Conservation (phyloP, 2,113 vertebrate species). For the Pelobates fuscus region DNA sequence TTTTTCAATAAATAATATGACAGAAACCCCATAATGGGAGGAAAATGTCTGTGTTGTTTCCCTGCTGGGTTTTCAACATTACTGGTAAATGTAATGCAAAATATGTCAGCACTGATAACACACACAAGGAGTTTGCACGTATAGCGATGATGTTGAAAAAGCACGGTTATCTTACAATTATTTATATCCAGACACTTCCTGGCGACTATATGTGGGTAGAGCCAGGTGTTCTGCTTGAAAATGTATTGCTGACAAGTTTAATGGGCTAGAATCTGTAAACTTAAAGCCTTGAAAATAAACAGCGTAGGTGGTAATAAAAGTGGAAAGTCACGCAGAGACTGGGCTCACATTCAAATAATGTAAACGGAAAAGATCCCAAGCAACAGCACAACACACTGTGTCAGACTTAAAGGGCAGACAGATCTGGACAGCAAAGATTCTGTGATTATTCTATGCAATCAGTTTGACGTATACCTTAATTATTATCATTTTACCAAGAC, state of each 20-base stretch:
- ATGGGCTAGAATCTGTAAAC: neutral
- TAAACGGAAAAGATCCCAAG: too few species aligned
- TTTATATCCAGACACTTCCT: constrained; percentile 16
- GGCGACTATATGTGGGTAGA: neutral
- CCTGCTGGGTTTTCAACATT: constrained; percentile 3
- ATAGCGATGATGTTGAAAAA: neutral
- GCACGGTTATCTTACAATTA: neutral
- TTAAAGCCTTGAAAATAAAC: neutral
- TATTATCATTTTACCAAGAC: too few species aligned
- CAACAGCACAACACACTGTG: too few species aligned
- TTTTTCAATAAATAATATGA: neutral
- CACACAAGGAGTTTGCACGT: constrained; percentile 3
- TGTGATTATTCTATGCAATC: too few species aligned
- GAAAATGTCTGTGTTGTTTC: constrained; percentile 29
- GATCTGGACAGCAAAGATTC: too few species aligned
- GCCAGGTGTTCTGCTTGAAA: neutral
- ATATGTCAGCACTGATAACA: constrained; percentile 42
- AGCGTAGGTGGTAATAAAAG: too few species aligned
- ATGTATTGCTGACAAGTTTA: neutral
- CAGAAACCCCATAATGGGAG: neutral
- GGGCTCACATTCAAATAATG: too few species aligned
- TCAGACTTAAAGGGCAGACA: too few species aligned
- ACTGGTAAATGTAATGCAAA: constrained; percentile 27
- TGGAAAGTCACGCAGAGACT: too few species aligned
- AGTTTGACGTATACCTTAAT: too few species aligned